Percentiles rank a stretch among this genome's conserved stretches.
These are phyloP conservation scores for Amphiprion ocellaris DNA, from an alignment of 2,113 vertebrate genomes.

Conservation along the genomic window DNA sequence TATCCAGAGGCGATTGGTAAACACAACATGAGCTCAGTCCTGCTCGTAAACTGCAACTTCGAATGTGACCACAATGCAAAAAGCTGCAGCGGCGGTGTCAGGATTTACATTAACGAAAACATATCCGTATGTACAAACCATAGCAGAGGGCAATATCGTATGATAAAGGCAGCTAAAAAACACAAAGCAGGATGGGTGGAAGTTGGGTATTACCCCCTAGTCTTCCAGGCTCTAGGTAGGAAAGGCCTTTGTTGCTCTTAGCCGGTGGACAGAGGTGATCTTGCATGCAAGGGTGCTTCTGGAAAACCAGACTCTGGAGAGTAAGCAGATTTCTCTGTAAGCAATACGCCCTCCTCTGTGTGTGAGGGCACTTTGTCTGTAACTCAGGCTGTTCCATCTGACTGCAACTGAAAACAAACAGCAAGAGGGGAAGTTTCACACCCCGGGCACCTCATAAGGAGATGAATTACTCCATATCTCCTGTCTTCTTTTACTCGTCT, in stretches of 20 bases:
- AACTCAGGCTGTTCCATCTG: conserved; percentile 64
- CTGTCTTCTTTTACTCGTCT: conserved; percentile 16
- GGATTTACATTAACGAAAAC: conserved; percentile 19
- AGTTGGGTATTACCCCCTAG: background rate
- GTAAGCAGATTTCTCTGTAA: conserved; percentile 67
- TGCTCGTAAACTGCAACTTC: conserved; percentile 50
- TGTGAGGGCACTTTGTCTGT: conserved; percentile 58
- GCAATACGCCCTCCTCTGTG: conserved; percentile 50
- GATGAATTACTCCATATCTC: conserved; percentile 31
- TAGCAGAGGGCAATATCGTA: background rate
- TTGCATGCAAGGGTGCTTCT: conserved; percentile 57
- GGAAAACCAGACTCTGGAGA: conserved; percentile 58
- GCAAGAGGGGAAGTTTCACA: conserved; percentile 62
- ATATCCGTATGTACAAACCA: background rate
- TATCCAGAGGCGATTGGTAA: conserved; percentile 70
- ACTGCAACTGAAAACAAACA: conserved; percentile 75
- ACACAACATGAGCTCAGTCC: conserved; percentile 70
- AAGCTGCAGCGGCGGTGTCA: conserved; percentile 17
- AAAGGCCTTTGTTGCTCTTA: conserved; percentile 30
- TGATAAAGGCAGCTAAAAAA: conserved; percentile 1
- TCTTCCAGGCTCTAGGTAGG: background rate
- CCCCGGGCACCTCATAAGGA: conserved; percentile 45
- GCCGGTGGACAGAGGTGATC: conserved; percentile 39
- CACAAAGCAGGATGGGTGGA: background rate
- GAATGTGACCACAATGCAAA: conserved; percentile 47